A percentile compares a stretch with the other conserved stretches of the same genome.
phyloP scores from a whole-genome alignment of 2,888 invertebrate species.

The Xylota segnis region DNA sequence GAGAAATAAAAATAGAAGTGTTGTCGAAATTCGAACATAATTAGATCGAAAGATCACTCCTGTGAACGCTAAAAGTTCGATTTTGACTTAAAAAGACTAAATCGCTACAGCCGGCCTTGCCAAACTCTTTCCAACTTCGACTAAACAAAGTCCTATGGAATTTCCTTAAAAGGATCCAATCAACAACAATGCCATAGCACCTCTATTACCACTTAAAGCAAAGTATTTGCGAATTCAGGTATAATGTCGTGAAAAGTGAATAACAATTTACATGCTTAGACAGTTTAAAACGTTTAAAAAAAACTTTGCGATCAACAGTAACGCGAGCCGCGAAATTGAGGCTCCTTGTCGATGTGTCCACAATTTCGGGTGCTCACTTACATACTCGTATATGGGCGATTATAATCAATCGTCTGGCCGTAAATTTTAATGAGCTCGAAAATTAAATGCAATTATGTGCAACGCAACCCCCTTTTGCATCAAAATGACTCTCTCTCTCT shows the following conservation, averaged over 20 bases:
- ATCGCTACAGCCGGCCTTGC: too few relatives aligned
- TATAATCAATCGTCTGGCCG: constrained; percentile 85
- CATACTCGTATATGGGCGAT: constrained; percentile 77
- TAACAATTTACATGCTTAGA: constrained; percentile 34
- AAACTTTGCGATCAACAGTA: constrained; percentile 65
- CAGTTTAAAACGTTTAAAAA: too few relatives aligned
- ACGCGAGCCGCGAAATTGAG: constrained; percentile 55
- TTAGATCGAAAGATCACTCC: too few relatives aligned
- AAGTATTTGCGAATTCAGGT: constrained; percentile 8
- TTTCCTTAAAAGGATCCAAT: background rate
- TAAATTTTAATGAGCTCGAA: constrained; percentile 84
- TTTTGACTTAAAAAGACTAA: too few relatives aligned
- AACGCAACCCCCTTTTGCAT: constrained; percentile 72
- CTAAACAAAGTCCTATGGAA: background rate
- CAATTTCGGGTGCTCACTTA: constrained; percentile 66
- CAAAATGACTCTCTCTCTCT: constrained; percentile 45
- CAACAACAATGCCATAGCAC: constrained; percentile 15
- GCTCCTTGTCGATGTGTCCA: constrained; percentile 43
- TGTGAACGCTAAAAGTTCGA: too few relatives aligned
- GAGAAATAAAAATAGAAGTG: too few relatives aligned
- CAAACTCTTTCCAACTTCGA: too few relatives aligned
- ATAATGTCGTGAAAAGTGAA: background rate
- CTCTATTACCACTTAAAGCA: constrained; percentile 45
- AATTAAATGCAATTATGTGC: constrained; percentile 84
- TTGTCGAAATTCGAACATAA: too few relatives aligned